These are phyloP conservation scores for Eupelmus urozonus DNA, from an alignment of 2,888 invertebrate species.

Conservation along the genomic window DNA sequence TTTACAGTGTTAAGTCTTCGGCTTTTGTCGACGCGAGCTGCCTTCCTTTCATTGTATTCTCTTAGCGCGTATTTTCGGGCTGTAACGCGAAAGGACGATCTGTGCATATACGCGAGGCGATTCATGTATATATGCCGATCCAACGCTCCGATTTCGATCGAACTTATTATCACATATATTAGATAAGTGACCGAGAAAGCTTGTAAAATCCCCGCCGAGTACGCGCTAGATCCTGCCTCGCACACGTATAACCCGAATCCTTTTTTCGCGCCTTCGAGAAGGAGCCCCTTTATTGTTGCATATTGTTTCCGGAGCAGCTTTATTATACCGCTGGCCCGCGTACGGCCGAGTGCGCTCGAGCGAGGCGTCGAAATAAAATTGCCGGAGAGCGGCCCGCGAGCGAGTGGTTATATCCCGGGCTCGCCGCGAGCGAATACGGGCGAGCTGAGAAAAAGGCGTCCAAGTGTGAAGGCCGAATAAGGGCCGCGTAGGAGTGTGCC, in stretches of 20 bases:
- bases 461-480: constrained; percentile 39
- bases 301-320: constrained; percentile 74
- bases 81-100: no score
- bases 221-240: constrained; percentile 64
- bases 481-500: neutral
- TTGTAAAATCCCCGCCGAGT: constrained; percentile 12
- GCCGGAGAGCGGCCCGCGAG: constrained; percentile 59
- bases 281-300: constrained; percentile 76
- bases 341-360: constrained; percentile 37
- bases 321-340: constrained; percentile 65
- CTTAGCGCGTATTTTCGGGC: no score
- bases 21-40: no score
- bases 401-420: neutral
- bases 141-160: constrained; percentile 68
- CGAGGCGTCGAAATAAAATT: constrained; percentile 73
- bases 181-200: constrained; percentile 71
- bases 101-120: no score
- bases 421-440: neutral
- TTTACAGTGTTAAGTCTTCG: no score
- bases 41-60: no score
- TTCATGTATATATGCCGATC: constrained; percentile 75
- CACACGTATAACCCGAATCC: no score
- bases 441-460: constrained; percentile 38
- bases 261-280: no score
- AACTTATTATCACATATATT: constrained; percentile 77